Percentiles rank a stretch among this genome's conserved stretches.
Conservation (phyloP, 1,140 invertebrate species). For the Hycleus cichorii region DNA sequence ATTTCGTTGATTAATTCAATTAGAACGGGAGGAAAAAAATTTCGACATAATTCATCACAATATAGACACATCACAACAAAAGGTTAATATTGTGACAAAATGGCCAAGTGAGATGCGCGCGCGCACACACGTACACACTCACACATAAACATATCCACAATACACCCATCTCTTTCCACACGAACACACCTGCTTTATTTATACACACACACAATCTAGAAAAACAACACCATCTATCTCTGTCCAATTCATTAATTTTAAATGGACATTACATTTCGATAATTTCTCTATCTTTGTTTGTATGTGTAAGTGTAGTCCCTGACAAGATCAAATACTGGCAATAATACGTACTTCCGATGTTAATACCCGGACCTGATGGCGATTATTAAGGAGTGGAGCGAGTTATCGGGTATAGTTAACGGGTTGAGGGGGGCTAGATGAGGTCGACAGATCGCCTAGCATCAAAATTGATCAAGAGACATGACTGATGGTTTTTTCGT, state of each 20-base stretch:
- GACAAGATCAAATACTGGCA: slow-evolving; percentile 17
- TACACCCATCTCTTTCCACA: too few species aligned
- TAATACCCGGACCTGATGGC: not conserved
- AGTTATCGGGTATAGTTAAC: too few species aligned
- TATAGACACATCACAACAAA: slow-evolving; percentile 39
- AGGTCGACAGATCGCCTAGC: not conserved
- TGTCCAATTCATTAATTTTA: too few species aligned
- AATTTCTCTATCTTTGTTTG: too few species aligned
- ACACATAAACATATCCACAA: too few species aligned
- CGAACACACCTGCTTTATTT: too few species aligned
- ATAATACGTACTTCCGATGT: slow-evolving; percentile 22
- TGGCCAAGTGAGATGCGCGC: slow-evolving; percentile 25
- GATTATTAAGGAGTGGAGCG: not conserved
- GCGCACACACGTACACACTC: not conserved
- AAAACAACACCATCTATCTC: too few species aligned
- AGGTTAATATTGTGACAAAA: slow-evolving; percentile 42
- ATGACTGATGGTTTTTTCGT: too few species aligned
- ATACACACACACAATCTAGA: too few species aligned
- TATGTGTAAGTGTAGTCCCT: not conserved
- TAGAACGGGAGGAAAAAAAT: slow-evolving; percentile 1
- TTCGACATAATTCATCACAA: slow-evolving; percentile 30
- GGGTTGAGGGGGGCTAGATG: not conserved
- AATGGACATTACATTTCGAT: too few species aligned
- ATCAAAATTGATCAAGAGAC: slow-evolving; percentile 11
- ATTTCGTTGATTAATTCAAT: slow-evolving; percentile 22